phyloP scores from a whole-genome alignment of 2,797 vertebrate species.

The Lerista edwardsae region DNA sequence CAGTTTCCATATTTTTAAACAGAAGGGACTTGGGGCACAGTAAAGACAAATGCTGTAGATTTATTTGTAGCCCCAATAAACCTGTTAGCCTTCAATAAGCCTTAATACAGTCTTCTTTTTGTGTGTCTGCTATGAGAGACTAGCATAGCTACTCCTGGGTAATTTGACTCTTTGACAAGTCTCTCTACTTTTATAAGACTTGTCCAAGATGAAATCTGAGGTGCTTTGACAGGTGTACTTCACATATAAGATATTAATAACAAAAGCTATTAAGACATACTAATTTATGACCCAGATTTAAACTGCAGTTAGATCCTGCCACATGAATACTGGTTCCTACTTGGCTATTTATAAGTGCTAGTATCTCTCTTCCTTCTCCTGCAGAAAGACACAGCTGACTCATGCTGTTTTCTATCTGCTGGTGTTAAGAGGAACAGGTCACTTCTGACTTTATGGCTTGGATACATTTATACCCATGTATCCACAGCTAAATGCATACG shows the following conservation, averaged over 20 bases:
- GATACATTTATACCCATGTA: not conserved
- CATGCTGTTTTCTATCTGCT: not conserved
- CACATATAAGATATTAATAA: not conserved
- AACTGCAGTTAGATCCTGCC: not conserved
- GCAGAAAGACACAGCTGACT: not conserved
- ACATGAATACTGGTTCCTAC: not conserved
- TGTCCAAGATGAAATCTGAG: not conserved
- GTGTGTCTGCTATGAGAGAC: not conserved
- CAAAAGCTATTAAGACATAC: not conserved
- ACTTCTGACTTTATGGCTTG: too few relatives aligned
- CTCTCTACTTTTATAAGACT: not conserved
- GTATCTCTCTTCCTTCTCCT: not conserved
- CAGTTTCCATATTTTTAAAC: not conserved
- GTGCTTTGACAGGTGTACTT: not conserved
- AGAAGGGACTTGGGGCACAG: not conserved
- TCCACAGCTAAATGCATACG: not conserved
- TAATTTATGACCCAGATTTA: not conserved
- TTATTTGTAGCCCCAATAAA: not conserved
- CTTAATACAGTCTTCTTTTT: not conserved
- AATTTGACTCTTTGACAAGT: not conserved
- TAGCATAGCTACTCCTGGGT: not conserved
- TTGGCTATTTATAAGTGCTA: not conserved
- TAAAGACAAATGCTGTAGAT: not conserved
- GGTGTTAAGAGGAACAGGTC: too few relatives aligned
- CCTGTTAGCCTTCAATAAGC: too few relatives aligned